Percentiles rank a stretch among this genome's conserved stretches.
phyloP scores from a whole-genome alignment of 2,113 vertebrate genomes.

The Oryzias curvinotus region DNA sequence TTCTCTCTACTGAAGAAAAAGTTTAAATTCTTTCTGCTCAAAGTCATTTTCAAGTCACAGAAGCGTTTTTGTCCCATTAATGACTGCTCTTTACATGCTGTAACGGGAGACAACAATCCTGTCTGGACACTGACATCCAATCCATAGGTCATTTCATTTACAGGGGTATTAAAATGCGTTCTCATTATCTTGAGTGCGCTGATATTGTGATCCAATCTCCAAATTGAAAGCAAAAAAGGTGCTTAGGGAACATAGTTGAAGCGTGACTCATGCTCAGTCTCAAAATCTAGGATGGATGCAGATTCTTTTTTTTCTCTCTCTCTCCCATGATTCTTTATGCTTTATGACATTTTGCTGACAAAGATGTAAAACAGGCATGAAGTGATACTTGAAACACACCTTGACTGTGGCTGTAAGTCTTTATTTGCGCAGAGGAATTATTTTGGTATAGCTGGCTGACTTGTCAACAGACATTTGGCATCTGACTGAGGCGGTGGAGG shows the following conservation, averaged over 20 bases:
- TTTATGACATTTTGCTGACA: neutral
- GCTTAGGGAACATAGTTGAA: too few species aligned
- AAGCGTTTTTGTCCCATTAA: neutral
- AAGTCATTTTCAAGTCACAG: too few species aligned
- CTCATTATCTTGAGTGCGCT: neutral
- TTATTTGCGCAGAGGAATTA: neutral
- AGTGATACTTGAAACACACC: neutral
- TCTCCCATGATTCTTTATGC: too few species aligned
- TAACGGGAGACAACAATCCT: neutral
- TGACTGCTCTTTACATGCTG: neutral
- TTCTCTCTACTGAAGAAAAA: too few species aligned
- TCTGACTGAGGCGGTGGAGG: too few species aligned
- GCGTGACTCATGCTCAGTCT: too few species aligned
- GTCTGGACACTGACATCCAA: neutral
- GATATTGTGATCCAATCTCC: constrained; percentile 1
- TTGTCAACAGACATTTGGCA: constrained; percentile 1
- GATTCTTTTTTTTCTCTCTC: too few species aligned
- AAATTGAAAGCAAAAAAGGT: too few species aligned
- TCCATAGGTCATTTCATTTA: neutral
- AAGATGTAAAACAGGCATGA: neutral
- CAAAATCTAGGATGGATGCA: too few species aligned
- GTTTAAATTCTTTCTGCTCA: too few species aligned
- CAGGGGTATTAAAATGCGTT: neutral
- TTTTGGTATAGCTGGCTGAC: constrained; percentile 4
- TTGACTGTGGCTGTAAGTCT: neutral